phyloP scores from a whole-genome alignment of 2,113 vertebrate genomes.

The Furnarius figulus region DNA sequence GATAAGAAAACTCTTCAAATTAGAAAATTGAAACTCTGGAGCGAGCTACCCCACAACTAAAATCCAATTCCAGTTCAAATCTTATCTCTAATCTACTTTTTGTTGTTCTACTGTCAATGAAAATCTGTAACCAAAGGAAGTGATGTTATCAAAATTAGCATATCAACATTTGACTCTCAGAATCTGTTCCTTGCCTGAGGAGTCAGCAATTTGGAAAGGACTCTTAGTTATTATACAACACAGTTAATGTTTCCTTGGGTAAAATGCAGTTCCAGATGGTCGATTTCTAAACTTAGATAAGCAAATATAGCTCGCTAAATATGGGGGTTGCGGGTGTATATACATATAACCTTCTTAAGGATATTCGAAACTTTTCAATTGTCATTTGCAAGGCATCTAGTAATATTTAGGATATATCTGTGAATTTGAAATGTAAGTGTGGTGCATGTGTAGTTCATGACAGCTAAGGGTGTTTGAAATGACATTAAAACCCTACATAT shows the following conservation, averaged over 20 bases:
- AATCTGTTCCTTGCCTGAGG: not conserved
- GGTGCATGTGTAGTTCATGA: not conserved
- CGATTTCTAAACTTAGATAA: not conserved
- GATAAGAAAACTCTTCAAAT: not conserved
- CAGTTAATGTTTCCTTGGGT: not conserved
- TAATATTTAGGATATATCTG: not conserved
- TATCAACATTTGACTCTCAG: not conserved
- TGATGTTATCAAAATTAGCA: not conserved
- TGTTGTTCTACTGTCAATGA: not conserved
- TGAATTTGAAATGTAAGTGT: not conserved
- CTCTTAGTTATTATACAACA: not conserved
- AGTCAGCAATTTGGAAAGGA: not conserved
- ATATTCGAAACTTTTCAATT: not conserved
- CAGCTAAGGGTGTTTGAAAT: not conserved
- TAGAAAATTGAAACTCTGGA: not conserved
- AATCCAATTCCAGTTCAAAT: not conserved
- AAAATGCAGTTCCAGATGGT: slow-evolving; percentile 27
- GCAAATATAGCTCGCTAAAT: not conserved
- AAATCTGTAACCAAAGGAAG: not conserved
- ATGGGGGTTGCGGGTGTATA: fast-evolving
- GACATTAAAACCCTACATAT: not conserved
- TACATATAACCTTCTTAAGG: not conserved
- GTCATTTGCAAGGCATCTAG: not conserved
- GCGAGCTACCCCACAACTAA: not conserved
- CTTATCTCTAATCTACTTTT: not conserved